Percentiles rank a stretch among this genome's conserved stretches.
phyloP scores from a whole-genome alignment of 2,888 invertebrate genomes.

The Meta bourneti region DNA sequence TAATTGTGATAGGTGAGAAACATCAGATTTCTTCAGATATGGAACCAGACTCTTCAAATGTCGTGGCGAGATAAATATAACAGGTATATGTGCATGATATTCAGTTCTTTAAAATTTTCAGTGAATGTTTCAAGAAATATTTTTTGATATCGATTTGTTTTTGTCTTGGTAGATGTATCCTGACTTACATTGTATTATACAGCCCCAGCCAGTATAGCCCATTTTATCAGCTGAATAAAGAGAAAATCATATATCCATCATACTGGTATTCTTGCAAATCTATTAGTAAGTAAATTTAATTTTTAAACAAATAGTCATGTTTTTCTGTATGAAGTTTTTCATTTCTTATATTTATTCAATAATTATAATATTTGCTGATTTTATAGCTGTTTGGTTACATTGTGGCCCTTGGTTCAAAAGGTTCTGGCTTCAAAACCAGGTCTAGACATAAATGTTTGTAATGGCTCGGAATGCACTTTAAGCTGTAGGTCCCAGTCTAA shows the following conservation, averaged over 20 bases:
- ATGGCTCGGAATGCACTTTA: not conserved
- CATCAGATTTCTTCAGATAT: conserved; percentile 45
- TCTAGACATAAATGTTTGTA: not conserved
- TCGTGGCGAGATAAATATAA: conserved; percentile 64
- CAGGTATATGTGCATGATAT: conserved; percentile 36
- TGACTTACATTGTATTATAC: conserved; percentile 58
- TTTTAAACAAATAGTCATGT: not conserved
- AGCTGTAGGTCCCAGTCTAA: too few relatives aligned
- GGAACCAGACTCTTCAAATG: conserved; percentile 49
- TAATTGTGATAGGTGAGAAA: conserved; percentile 32
- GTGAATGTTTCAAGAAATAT: not conserved
- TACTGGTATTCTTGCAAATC: conserved; percentile 62
- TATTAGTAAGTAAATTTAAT: conserved; percentile 27
- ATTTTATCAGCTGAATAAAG: conserved; percentile 52
- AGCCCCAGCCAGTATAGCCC: conserved; percentile 8
- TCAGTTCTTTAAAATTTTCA: not conserved
- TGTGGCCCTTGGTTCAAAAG: not conserved
- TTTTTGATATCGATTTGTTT: not conserved
- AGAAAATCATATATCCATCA: conserved; percentile 40
- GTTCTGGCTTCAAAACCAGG: too few relatives aligned
- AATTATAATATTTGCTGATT: not conserved
- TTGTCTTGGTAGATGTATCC: conserved; percentile 55
- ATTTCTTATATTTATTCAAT: not conserved
- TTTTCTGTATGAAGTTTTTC: not conserved
- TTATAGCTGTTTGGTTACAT: not conserved